Base-by-base conservation (phyloP, 2,888 invertebrate genomes). In the Apocheima hispidaria region DNA sequence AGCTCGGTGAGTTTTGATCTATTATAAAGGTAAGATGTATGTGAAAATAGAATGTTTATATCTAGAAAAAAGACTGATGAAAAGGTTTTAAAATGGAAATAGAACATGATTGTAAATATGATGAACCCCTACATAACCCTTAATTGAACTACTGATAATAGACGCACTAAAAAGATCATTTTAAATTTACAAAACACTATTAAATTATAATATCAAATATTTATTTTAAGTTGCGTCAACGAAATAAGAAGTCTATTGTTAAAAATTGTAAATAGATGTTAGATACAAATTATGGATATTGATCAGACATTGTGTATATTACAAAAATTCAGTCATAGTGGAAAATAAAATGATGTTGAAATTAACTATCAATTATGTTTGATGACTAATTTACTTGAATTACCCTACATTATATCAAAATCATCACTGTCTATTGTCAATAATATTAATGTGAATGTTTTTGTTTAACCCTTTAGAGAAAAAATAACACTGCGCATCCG, bases 11-110 rank as follows among this genome's bases (percentile, higher is more conserved):
- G 10, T 40, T 53, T 52, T 35, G 30, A 10, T 16, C 5, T 26
- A 23, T 18, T 23, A n/a, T 23, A 35, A 35, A 43, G 43, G n/a
- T 60, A 36, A 46, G 48, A 21, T 56, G n/a, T 40, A 40, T 41
- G 40, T 16, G 44, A 53, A 40, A 66, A 54, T n/a, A 48, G 56
- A 55, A 46, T 53, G 65, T 60, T 66, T 69, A 63, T 66, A 66
- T 61, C 82, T 86, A 83, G 74, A 71, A 76, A n/a, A 83, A 90
- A 91, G 90, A 91, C 90, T 90, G 90, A 90, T 77, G 79, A 79
- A 72, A 75, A 78, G 63, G 64, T 67, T 74, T 76, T 70, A 71
- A 69, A 67, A 66, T 63, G 69, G 60, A 65, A 68, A 69, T 48
- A 50, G 40, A 68, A 65, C 70, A 68, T 61, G 61, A 66, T 68